These are phyloP conservation scores for Drosophila nigrodunni DNA, from an alignment of 1,140 invertebrate genomes.

Conservation along the genomic window DNA sequence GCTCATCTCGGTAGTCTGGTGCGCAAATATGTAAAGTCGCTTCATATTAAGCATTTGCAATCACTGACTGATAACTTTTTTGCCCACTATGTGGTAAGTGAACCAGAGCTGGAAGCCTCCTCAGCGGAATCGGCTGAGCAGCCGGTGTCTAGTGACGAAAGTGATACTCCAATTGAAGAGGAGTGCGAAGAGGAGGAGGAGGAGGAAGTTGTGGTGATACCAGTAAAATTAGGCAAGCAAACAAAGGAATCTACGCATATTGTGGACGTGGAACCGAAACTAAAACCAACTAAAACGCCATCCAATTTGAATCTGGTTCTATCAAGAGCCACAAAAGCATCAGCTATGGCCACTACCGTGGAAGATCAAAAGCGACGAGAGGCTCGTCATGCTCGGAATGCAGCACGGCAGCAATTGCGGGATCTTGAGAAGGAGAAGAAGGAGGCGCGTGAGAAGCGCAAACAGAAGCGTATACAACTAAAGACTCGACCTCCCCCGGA, in stretches of 20 bases:
- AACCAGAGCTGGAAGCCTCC: constrained; percentile 38
- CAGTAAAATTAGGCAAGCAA: background rate
- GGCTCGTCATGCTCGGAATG: constrained; percentile 47
- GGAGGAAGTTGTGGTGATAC: background rate
- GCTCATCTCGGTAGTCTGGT: constrained; percentile 41
- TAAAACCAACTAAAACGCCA: no score
- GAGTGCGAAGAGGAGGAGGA: constrained; percentile 35
- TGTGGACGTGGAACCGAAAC: background rate
- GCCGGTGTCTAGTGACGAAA: constrained; percentile 58
- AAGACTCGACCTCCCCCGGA: background rate
- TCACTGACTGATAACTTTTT: constrained; percentile 51
- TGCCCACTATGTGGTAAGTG: constrained; percentile 9
- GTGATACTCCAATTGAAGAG: constrained; percentile 13
- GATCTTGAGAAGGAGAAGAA: constrained; percentile 17
- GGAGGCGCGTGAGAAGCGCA: constrained; percentile 27
- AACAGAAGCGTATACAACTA: background rate
- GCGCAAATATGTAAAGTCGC: constrained; percentile 31
- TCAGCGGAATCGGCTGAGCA: constrained; percentile 40
- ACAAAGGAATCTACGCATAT: background rate
- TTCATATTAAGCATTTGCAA: constrained; percentile 68
- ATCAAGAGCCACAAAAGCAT: background rate
- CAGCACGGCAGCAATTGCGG: constrained; percentile 49
- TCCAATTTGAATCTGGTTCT: no score
- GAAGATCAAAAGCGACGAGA: constrained; percentile 9
- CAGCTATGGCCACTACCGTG: background rate